These are phyloP conservation scores for Saccostrea cuccullata DNA, from an alignment of 1,140 invertebrate species.

Conservation along the genomic window DNA sequence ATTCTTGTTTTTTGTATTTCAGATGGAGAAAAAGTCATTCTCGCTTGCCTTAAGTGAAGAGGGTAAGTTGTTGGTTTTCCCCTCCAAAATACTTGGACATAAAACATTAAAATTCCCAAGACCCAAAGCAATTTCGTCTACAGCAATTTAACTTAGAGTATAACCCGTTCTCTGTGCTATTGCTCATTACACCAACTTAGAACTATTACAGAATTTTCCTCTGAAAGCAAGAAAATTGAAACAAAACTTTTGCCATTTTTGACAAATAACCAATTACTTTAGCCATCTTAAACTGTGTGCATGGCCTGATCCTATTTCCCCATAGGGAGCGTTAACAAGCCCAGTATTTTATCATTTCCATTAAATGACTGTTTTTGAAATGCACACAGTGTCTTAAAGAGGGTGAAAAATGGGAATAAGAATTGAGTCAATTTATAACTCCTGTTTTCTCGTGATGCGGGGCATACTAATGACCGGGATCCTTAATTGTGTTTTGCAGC, in stretches of 20 bases:
- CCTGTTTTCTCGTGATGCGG: background rate
- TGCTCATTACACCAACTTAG: background rate
- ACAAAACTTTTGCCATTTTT: background rate
- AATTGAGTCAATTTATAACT: slow-evolving; percentile 17
- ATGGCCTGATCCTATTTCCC: background rate
- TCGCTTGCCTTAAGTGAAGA: slow-evolving; percentile 46
- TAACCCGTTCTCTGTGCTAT: background rate
- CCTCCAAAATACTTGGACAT: background rate
- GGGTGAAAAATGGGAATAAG: background rate
- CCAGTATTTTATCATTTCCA: background rate
- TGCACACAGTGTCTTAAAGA: background rate
- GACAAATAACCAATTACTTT: slow-evolving; percentile 4
- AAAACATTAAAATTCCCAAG: background rate
- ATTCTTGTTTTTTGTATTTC: slow-evolving; percentile 38
- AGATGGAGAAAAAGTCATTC: slow-evolving; percentile 57
- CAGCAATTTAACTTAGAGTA: background rate
- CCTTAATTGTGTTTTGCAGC: slow-evolving; percentile 47
- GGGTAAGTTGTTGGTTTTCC: background rate
- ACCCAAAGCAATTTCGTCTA: background rate
- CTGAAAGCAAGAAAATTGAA: background rate
- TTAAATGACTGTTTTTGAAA: background rate
- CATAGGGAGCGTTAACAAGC: background rate
- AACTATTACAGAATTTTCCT: background rate
- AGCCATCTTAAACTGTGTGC: slow-evolving; percentile 1
- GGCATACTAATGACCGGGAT: background rate